A percentile compares a stretch with the other conserved stretches of the same genome.
Evolutionary conservation across 2,888 invertebrate species (phyloP).

Genomic region (Drosophila lutescens): DNA sequence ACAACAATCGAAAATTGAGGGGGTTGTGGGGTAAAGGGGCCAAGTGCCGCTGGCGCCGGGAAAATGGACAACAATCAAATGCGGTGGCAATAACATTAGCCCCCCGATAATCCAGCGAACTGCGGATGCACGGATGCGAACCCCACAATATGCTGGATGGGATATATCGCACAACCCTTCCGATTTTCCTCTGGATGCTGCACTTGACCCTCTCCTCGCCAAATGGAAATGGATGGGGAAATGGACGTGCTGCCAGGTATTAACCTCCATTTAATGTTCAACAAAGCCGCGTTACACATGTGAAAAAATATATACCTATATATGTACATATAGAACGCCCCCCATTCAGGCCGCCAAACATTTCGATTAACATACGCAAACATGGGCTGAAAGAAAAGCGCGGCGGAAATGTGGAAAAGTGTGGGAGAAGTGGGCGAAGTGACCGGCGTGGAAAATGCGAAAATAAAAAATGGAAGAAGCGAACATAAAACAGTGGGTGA

Average conservation of each 20-base stretch:
- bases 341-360: slow-evolving; percentile 64
- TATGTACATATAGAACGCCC: slow-evolving; percentile 10
- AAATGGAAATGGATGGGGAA: not conserved
- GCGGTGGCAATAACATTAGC: slow-evolving; percentile 76
- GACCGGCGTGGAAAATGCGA: slow-evolving; percentile 3
- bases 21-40: not conserved
- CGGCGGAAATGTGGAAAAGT: slow-evolving; percentile 15
- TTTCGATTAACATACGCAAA: slow-evolving; percentile 79
- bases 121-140: slow-evolving; percentile 37
- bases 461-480: slow-evolving; percentile 4
- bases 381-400: slow-evolving; percentile 8
- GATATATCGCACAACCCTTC: slow-evolving; percentile 30
- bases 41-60: slow-evolving; percentile 22
- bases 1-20: slow-evolving; percentile 64
- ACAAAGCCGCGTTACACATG: slow-evolving; percentile 72
- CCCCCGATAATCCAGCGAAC: too few relatives aligned
- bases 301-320: slow-evolving; percentile 6
- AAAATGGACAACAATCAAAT: slow-evolving; percentile 66
- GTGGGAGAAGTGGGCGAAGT: slow-evolving; percentile 7
- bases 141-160: slow-evolving; percentile 8
- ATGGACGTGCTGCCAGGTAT: slow-evolving; percentile 75
- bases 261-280: slow-evolving; percentile 79
- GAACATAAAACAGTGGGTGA: slow-evolving; percentile 32
- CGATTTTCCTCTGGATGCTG: slow-evolving; percentile 43
- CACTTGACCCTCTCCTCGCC: slow-evolving; percentile 46